Evolutionary conservation across 2,888 invertebrate genomes (phyloP).

Genomic region (Drosophila cognata): DNA sequence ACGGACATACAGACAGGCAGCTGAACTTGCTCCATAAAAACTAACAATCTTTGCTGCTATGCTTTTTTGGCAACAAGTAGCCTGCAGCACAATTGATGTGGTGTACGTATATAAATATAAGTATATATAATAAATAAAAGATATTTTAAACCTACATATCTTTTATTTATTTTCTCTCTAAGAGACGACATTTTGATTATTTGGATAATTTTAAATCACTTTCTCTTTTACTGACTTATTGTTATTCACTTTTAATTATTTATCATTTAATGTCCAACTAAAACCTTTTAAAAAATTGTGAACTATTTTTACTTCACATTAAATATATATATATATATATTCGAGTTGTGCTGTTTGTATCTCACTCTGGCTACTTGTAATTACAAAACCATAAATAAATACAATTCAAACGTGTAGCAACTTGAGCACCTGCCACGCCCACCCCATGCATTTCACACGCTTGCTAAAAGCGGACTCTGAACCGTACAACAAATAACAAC

Average conservation of each 20-base stretch:
- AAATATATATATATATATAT: constrained; percentile 15
- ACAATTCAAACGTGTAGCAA: constrained; percentile 15
- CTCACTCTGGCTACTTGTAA: constrained; percentile 51
- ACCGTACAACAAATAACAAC: constrained; percentile 28
- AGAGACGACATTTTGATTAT: background rate
- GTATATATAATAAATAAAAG: background rate
- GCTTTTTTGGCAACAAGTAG: constrained; percentile 55
- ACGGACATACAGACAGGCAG: constrained; percentile 15
- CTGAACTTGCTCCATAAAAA: constrained; percentile 67
- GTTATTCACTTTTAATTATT: background rate
- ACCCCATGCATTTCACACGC: constrained; percentile 67
- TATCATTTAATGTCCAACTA: background rate
- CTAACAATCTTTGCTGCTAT: constrained; percentile 35
- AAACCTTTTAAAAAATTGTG: background rate
- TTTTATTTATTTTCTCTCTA: background rate
- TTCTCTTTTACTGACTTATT: too few species aligned
- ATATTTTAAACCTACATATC: background rate
- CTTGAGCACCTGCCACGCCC: constrained; percentile 51
- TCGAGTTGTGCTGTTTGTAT: constrained; percentile 11
- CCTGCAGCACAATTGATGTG: constrained; percentile 50
- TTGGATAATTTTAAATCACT: too few species aligned
- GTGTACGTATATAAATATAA: background rate
- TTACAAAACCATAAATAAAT: constrained; percentile 69
- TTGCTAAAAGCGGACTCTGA: constrained; percentile 62
- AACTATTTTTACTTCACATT: background rate